Base-by-base conservation (phyloP, 2,797 vertebrate genomes). In the Ctenosaura bakeri region DNA sequence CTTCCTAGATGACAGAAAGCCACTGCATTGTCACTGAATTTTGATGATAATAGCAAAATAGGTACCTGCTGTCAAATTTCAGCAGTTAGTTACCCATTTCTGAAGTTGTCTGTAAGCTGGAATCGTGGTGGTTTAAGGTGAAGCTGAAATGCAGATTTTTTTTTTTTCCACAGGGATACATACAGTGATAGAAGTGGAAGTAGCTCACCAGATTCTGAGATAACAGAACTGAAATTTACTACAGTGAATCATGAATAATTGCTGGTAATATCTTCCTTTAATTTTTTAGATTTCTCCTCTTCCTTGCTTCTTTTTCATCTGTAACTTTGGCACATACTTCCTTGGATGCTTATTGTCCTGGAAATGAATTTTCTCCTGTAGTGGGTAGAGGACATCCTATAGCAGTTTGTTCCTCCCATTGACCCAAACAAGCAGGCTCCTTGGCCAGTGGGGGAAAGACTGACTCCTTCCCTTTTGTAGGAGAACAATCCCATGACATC, bases 161-260 rank as follows among this genome's bases (percentile, higher is more conserved):
- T 4, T 20, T 83, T 50, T 83, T 80, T 89, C 87, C 87, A 10
- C 97, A 99, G 99, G 96, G 99, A 99, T 95, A 98, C 98, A 2
- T 99, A 99, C 96, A 99, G 99, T 0, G 98, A 98, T 91, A 93
- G 97, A 89, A 99, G 98, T 2, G 98, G 97, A 90, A 98, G 97
- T 96, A 99, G 98, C 94, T 99, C 98, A 1, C 98, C 98, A 0
- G 98, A 99, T 89, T 95, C 97, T 0, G 98, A 99, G 92, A 97
- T 99, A 59, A 96, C 97, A 0, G 98, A 99, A 90, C 94, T 98
- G 83, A 99, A 98, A 95, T 98, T 99, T 74, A 97, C 98, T 1
- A 95, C 97, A 64, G 93, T 97, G 91, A 97, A 97, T 83, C 97
- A 97, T 0, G 97, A 97, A 92, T 98, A 95, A 97, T 29, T 81